A percentile compares a stretch with the other conserved stretches of the same genome.
These are phyloP conservation scores for Percopsis omiscomaycus DNA, from an alignment of 2,797 vertebrate species.

Conservation along the genomic window DNA sequence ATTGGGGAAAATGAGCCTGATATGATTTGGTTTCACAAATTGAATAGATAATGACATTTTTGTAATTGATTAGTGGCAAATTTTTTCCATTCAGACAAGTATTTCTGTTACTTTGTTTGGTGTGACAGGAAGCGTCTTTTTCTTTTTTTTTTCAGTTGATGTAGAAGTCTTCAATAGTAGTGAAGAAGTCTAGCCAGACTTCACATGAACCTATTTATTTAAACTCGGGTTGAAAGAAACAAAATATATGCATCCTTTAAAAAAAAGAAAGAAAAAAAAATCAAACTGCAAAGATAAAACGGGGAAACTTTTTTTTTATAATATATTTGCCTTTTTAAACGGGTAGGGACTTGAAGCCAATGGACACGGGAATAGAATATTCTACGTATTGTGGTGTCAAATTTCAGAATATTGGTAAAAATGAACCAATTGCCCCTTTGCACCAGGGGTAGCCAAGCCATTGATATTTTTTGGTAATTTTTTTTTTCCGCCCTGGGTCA, in stretches of 20 bases:
- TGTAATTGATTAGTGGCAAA: conserved; percentile 85
- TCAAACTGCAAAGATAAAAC: conserved; percentile 72
- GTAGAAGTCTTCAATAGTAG: conserved; percentile 21
- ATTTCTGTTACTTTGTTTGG: conserved; percentile 87
- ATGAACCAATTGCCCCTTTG: conserved; percentile 81
- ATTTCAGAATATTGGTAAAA: conserved; percentile 82
- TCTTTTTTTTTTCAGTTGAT: conserved; percentile 55
- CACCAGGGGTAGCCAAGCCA: conserved; percentile 73
- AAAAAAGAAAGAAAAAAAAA: conserved; percentile 33
- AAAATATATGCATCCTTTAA: conserved; percentile 77
- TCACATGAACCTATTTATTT: conserved; percentile 88
- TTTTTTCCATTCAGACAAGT: conserved; percentile 86
- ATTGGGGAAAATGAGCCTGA: conserved; percentile 79
- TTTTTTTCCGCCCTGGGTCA: conserved; percentile 83
- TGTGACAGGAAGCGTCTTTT: conserved; percentile 74
- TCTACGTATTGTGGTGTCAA: conserved; percentile 82
- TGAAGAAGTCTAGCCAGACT: conserved; percentile 57
- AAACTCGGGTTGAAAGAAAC: conserved; percentile 77
- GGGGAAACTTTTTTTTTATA: conserved; percentile 39
- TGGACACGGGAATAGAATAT: conserved; percentile 81
- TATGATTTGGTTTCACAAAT: conserved; percentile 89
- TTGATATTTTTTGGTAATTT: conserved; percentile 74
- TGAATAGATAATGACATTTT: conserved; percentile 82
- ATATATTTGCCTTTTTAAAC: conserved; percentile 83
- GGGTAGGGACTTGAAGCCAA: conserved; percentile 74